phyloP scores from a whole-genome alignment of 2,888 invertebrate species.

The Harmothoe impar region DNA sequence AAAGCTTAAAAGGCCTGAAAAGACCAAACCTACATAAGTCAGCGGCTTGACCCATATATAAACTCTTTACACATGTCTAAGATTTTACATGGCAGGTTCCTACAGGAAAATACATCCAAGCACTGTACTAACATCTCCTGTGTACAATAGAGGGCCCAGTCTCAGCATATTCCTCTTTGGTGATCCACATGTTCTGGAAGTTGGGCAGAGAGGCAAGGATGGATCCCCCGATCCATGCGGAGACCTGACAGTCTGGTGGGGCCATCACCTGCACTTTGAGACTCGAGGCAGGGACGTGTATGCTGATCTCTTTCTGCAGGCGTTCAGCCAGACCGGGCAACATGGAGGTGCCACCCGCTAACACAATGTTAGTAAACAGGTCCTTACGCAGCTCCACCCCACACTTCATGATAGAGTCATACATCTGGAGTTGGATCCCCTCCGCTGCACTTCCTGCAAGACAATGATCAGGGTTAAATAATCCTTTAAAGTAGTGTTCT shows the following conservation, averaged over 20 bases:
- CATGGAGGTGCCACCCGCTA: conserved; percentile 12
- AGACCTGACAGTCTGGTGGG: neutral
- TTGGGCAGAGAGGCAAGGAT: conserved; percentile 13
- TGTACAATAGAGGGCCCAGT: neutral
- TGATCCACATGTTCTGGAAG: conserved; percentile 33
- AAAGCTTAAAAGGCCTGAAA: no score
- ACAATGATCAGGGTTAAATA: no score
- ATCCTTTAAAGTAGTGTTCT: no score
- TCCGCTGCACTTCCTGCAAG: no score
- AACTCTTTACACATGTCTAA: no score
- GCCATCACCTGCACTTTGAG: conserved; percentile 22
- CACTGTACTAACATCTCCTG: no score
- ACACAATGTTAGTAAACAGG: neutral
- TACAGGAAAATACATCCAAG: no score
- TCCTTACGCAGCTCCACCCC: neutral
- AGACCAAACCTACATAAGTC: no score
- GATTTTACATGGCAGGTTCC: no score
- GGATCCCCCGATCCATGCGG: conserved; percentile 29
- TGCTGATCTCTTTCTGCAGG: neutral
- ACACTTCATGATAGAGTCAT: conserved; percentile 1
- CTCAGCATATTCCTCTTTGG: conserved; percentile 3
- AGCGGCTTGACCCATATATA: no score
- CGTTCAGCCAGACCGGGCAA: conserved; percentile 24
- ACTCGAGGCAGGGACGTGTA: neutral
- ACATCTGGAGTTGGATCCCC: no score